Conservation (phyloP, 2,888 invertebrate species). For the Anthophora plumipes region DNA sequence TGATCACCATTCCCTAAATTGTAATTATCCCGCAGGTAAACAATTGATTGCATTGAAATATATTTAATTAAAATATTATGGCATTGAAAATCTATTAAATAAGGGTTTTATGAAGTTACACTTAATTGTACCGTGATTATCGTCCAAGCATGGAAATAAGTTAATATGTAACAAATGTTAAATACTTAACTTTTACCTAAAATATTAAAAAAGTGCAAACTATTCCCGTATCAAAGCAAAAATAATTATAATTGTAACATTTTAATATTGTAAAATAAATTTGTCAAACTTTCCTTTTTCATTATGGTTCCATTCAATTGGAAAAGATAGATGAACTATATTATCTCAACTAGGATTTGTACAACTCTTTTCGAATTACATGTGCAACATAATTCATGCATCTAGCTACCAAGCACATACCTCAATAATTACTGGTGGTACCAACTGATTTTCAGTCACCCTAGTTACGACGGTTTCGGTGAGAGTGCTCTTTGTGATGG, state of each 20-base stretch:
- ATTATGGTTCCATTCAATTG: not conserved
- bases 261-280: constrained; percentile 10
- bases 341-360: constrained; percentile 8
- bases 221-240: constrained; percentile 12
- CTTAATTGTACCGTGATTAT: constrained; percentile 64
- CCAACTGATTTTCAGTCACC: constrained; percentile 96
- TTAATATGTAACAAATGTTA: constrained; percentile 47
- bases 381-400: constrained; percentile 58
- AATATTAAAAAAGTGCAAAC: constrained; percentile 12
- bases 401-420: constrained; percentile 86
- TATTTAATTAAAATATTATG: constrained; percentile 5
- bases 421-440: constrained; percentile 94
- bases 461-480: constrained; percentile 97
- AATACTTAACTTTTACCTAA: constrained; percentile 32
- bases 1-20: constrained; percentile 15
- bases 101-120: constrained; percentile 15
- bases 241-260: constrained; percentile 2
- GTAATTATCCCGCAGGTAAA: constrained; percentile 30
- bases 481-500: constrained; percentile 97
- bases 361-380: constrained; percentile 17
- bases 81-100: constrained; percentile 1
- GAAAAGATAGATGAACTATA: constrained; percentile 21
- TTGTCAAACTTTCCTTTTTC: not conserved
- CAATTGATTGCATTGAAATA: constrained; percentile 13
- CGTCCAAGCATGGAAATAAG: constrained; percentile 77